These are phyloP conservation scores for Ceratina calcarata DNA, from an alignment of 1,140 invertebrate genomes.

Conservation along the genomic window DNA sequence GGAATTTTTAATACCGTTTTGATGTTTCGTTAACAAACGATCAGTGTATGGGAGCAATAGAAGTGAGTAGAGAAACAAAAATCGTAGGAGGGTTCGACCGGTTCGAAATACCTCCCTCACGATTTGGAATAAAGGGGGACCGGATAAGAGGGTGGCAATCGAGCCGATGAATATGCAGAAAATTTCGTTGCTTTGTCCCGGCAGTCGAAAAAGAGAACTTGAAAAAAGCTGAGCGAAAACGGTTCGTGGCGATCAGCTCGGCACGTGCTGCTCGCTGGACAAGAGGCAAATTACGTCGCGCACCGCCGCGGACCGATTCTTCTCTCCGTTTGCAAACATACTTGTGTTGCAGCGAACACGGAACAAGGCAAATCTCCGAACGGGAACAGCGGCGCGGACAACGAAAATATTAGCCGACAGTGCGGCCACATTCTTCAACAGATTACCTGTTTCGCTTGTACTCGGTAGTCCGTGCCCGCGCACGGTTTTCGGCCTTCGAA, in stretches of 20 bases:
- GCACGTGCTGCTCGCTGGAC: slow-evolving; percentile 48
- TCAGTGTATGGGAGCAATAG: too few relatives aligned
- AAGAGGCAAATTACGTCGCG: slow-evolving; percentile 44
- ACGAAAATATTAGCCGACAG: slow-evolving; percentile 45
- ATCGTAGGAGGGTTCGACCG: slow-evolving; percentile 5
- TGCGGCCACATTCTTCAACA: slow-evolving; percentile 24
- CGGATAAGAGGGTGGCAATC: not conserved
- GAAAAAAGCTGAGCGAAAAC: not conserved
- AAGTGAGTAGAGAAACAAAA: not conserved
- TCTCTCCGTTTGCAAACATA: slow-evolving; percentile 58
- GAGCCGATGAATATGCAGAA: slow-evolving; percentile 25
- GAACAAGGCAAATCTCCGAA: slow-evolving; percentile 6
- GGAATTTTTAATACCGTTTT: too few relatives aligned
- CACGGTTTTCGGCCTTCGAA: not conserved
- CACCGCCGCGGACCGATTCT: slow-evolving; percentile 24
- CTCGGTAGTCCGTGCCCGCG: not conserved
- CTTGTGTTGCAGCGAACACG: slow-evolving; percentile 3
- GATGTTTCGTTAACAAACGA: not conserved
- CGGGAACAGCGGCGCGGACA: slow-evolving; percentile 9
- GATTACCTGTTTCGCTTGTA: slow-evolving; percentile 11
- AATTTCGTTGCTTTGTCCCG: slow-evolving; percentile 42
- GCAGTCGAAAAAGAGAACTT: not conserved
- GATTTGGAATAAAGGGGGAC: not conserved
- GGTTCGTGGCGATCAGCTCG: not conserved
- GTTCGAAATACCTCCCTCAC: not conserved